phyloP scores from a whole-genome alignment of 2,797 vertebrate genomes.

The Lophius americanus region DNA sequence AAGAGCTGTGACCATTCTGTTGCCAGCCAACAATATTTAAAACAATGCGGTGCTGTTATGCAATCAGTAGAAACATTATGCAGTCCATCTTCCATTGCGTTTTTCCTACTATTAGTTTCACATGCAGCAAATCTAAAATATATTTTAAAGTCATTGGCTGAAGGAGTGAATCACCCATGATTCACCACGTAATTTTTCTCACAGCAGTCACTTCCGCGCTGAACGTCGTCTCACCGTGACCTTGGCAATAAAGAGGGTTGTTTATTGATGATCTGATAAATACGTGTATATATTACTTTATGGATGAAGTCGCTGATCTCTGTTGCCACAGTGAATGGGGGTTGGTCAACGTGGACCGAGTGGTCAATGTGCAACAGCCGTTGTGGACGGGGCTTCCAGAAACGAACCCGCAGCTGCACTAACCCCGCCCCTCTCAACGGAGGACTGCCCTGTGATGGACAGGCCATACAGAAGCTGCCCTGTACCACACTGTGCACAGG shows the following conservation, averaged over 20 bases:
- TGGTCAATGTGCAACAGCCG: constrained; percentile 93
- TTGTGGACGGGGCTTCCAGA: constrained; percentile 92
- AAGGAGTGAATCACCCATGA: no score
- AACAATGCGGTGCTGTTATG: no score
- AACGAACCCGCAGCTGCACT: constrained; percentile 92
- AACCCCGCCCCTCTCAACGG: constrained; percentile 94
- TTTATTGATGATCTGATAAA: no score
- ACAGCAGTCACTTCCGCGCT: not conserved
- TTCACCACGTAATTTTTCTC: no score
- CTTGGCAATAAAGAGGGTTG: no score
- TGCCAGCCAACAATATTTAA: no score
- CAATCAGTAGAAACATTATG: no score
- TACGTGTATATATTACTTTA: not conserved
- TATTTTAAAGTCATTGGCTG: no score
- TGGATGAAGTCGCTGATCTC: constrained; percentile 16
- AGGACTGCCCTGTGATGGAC: constrained; percentile 91
- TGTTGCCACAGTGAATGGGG: constrained; percentile 87
- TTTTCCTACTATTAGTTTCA: no score
- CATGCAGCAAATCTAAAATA: no score
- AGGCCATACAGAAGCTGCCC: constrained; percentile 89
- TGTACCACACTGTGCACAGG: constrained; percentile 93
- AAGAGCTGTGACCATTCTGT: not conserved
- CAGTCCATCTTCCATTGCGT: no score
- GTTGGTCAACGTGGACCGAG: constrained; percentile 96
- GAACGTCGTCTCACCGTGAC: not conserved